These are phyloP conservation scores for Brachyrhaphis roseni DNA, from an alignment of 2,797 vertebrate species.

Conservation along the genomic window DNA sequence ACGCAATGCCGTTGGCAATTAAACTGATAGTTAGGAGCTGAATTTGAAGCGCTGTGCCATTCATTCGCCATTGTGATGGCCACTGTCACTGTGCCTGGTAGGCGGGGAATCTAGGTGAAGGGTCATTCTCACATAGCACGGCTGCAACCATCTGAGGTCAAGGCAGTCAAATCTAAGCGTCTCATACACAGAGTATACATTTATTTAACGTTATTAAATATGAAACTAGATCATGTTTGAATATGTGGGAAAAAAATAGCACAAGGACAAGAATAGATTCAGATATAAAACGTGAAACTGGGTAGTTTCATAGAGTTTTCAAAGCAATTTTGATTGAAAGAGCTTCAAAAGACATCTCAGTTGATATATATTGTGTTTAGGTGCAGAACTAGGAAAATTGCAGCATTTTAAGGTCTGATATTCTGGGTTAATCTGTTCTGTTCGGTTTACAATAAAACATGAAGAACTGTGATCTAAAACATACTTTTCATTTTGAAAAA, in stretches of 20 bases:
- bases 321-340: neutral
- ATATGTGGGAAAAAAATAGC: neutral
- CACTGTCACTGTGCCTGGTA: conserved; percentile 12
- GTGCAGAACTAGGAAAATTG: neutral
- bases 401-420: neutral
- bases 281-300: neutral
- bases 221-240: neutral
- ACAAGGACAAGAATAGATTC: neutral
- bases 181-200: neutral
- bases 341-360: neutral
- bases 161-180: neutral
- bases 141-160: conserved; percentile 55
- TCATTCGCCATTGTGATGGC: conserved; percentile 32
- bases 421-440: neutral
- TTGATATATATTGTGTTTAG: neutral
- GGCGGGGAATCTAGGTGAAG: conserved; percentile 75
- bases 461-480: neutral
- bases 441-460: neutral
- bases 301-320: neutral
- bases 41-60: conserved; percentile 4
- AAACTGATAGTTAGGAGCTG: fast-evolving
- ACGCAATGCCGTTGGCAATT: fast-evolving
- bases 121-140: conserved; percentile 51
- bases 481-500: neutral
- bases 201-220: neutral